These are phyloP conservation scores for Myotis pilosus DNA, from an alignment of 2,797 vertebrate genomes.

Conservation along the genomic window DNA sequence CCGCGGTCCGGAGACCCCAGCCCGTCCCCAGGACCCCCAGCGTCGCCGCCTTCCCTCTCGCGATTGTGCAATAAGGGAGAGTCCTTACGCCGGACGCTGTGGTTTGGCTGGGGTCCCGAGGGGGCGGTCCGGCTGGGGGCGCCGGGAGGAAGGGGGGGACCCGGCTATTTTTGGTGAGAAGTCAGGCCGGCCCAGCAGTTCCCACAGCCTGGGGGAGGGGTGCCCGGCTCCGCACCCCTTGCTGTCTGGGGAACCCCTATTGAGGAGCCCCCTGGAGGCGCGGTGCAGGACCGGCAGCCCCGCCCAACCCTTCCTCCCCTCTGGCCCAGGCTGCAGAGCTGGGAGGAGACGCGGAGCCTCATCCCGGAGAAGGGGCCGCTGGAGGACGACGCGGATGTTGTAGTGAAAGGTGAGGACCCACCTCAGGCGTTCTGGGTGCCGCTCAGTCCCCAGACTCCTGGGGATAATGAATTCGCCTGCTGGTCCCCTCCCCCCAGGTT, in stretches of 20 bases:
- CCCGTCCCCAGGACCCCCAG: conserved; percentile 2
- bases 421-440: not conserved
- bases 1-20: not conserved
- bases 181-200: conserved; percentile 70
- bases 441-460: not conserved
- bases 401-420: conserved; percentile 91
- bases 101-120: conserved; percentile 77
- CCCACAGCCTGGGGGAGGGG: conserved; percentile 79
- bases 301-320: not conserved
- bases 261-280: conserved; percentile 43
- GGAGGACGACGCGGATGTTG: conserved; percentile 90
- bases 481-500: conserved; percentile 84
- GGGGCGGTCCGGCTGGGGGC: conserved; percentile 71
- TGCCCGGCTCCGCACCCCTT: not conserved
- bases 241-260: conserved; percentile 19
- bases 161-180: conserved; percentile 81
- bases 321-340: conserved; percentile 82
- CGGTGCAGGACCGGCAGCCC: not conserved
- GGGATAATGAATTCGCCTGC: not conserved
- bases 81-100: conserved; percentile 73
- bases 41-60: not conserved
- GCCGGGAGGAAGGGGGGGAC: conserved; percentile 73
- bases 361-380: conserved; percentile 90
- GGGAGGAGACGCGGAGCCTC: conserved; percentile 93
- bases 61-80: conserved; percentile 76